Base-by-base conservation (phyloP, 2,113 vertebrate genomes). In the Xerus inauris region DNA sequence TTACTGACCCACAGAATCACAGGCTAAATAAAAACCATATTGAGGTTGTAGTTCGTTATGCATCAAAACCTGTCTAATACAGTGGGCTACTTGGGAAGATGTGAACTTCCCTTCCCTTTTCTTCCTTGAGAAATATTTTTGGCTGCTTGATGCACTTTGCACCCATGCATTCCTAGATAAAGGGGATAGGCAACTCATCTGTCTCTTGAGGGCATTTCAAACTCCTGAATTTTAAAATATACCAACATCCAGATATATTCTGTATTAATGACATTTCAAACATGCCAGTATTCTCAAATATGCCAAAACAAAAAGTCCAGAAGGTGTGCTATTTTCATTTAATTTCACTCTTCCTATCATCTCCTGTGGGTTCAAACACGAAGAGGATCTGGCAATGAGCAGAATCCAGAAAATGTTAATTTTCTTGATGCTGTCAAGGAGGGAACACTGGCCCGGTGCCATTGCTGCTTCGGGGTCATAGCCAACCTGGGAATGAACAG, bases 401-500 rank as follows among this genome's bases (percentile, higher is more conserved):
- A 95, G 69, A 94, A 97, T 86, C 84, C 81, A 96, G 76, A 98
- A 96, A 95, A 89, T 85, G 84, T 94, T 96, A 40, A 73, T 98
- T 96, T 95, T 92, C n/a, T 80, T 95, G 71, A 87, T 95, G 47
- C 76, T 93, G 86, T 97, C 85, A 93, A 94, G 88, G 79, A 96
- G 69, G 96, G 91, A 96, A 95, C 69, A 94, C 45, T 96, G 95
- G 95, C 92, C 87, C 73, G 28, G 75, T 96, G 90, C 89, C 90
- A 10, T 2, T 45, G 16, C 2, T 80, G 11, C 1, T 3, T 94
- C 85, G 81, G 4, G 12, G 92, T 92, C 72, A 54, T 28, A 79
- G 75, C 75, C 59, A 80, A 72, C 69, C 96, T 97, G 95, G 69
- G 76, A 94, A 69, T 80, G 65, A 97, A 73, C 87, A 95, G 84